Base-by-base conservation (phyloP, 2,888 invertebrate genomes). In the Psococerastis gibbosa region DNA sequence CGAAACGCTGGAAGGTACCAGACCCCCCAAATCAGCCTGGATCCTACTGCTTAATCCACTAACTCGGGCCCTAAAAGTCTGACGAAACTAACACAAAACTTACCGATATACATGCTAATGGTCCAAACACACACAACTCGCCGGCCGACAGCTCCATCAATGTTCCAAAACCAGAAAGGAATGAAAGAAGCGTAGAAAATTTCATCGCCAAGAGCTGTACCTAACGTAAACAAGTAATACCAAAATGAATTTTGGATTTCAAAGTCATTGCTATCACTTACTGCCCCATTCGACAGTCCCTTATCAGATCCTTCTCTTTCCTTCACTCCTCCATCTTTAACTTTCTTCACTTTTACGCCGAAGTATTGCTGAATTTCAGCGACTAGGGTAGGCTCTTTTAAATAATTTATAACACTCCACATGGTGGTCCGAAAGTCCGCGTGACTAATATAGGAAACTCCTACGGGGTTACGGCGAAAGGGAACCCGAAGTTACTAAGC, bases 111-210 rank as follows among this genome's bases (percentile, higher is more conserved):
- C 85, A 87, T 85, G 44, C 78, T 70, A 46, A 79, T 67, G 20
- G 80, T 73, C 87, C 87, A 87, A 16, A 85, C 76, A 8, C 83
- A 64, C 9, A 85, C 75, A 15, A 89, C 76, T 59, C 85, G 68
- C 51, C 91, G 66, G 11, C 84, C 83, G 2, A 89, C 81, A 22
- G 78, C 79, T 16, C 82, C 81, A 63, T 91, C 91, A 46, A 91
- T 70, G 61, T 91, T 92, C 91, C 91, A 92, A 57, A 88, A 82
- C 79, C 87, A 85, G 60, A 87, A 87, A 1, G 91, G 87, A 55
- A 89, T 88, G 57, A 89, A 88, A n/a, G 75, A 70, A 2, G 81
- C 76, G 62, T 91, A 92, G 61, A 92, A 92, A 48, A 80, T 68
- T 64, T 91, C 91, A 63, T 91, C 88, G 1, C 91, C 91, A 22